Evolutionary conservation across 2,113 vertebrate species (phyloP).

Genomic region (Bos javanicus): DNA sequence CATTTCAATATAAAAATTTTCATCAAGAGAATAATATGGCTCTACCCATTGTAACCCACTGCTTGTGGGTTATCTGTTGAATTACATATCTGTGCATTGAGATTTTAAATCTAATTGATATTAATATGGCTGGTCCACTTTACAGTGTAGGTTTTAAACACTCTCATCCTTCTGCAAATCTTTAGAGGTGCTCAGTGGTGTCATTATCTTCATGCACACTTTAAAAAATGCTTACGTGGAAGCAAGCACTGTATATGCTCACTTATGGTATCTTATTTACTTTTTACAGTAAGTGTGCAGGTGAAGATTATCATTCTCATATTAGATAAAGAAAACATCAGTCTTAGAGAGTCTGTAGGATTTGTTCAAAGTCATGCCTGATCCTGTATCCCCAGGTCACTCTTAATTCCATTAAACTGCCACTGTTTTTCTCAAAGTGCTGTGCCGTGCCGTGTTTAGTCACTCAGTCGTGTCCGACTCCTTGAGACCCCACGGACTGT

Average conservation of each 20-base stretch:
- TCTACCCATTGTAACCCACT: neutral
- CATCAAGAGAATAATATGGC: neutral
- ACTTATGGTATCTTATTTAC: neutral
- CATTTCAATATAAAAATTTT: neutral
- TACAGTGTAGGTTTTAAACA: neutral
- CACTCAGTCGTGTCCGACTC: fast-evolving
- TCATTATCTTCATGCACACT: neutral
- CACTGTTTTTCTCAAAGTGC: neutral
- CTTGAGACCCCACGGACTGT: neutral
- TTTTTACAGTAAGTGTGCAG: neutral
- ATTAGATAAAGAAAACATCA: neutral
- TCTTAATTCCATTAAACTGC: neutral
- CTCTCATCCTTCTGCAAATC: neutral
- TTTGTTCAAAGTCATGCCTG: neutral
- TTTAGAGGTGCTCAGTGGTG: neutral
- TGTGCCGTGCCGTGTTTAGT: neutral
- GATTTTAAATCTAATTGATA: neutral
- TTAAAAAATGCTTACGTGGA: neutral
- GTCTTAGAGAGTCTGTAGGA: neutral
- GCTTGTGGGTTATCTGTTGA: neutral
- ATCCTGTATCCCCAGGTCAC: neutral
- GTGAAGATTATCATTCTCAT: neutral
- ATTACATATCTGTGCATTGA: neutral
- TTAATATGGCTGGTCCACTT: neutral
- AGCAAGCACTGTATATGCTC: neutral